These are phyloP conservation scores for Sebastes oblongus DNA, from an alignment of 2,797 vertebrate species.

Conservation along the genomic window DNA sequence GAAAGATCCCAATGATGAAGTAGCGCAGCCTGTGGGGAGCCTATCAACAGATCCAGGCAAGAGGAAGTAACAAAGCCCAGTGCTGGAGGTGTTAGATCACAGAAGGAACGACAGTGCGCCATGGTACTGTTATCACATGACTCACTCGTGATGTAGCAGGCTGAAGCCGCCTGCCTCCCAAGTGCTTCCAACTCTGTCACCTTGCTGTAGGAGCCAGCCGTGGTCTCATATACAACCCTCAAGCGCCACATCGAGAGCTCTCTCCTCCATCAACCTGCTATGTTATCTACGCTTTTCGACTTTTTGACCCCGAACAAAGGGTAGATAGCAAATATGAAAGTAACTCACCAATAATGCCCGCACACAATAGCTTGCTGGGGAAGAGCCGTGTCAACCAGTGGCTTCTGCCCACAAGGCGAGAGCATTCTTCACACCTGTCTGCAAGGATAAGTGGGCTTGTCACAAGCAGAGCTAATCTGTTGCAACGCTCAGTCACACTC, in stretches of 20 bases:
- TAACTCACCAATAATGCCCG: slow-evolving; percentile 51
- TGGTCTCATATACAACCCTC: slow-evolving; percentile 39
- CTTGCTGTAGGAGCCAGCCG: slow-evolving; percentile 20
- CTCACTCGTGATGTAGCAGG: slow-evolving; percentile 23
- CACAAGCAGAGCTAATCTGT: slow-evolving; percentile 82
- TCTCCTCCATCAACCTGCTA: slow-evolving; percentile 47
- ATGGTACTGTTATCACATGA: slow-evolving; percentile 48
- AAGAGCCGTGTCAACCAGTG: slow-evolving; percentile 71
- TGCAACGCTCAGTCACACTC: slow-evolving; percentile 84
- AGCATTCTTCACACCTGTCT: slow-evolving; percentile 86
- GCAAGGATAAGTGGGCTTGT: slow-evolving; percentile 81
- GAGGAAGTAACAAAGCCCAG: slow-evolving; percentile 67
- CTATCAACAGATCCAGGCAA: slow-evolving; percentile 76
- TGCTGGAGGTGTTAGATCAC: slow-evolving; percentile 60
- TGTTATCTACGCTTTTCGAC: slow-evolving; percentile 53
- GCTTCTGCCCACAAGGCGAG: slow-evolving; percentile 76
- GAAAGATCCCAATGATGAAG: neutral
- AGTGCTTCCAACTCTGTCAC: slow-evolving; percentile 39
- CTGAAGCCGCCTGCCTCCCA: slow-evolving; percentile 20
- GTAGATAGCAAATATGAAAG: slow-evolving; percentile 66
- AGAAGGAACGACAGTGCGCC: slow-evolving; percentile 32
- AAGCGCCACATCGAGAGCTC: slow-evolving; percentile 26
- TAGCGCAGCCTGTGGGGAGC: slow-evolving; percentile 50
- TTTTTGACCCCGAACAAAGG: slow-evolving; percentile 69
- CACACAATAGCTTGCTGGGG: slow-evolving; percentile 34